phyloP scores from a whole-genome alignment of 2,113 vertebrate species.

The Collichthys lucidus region DNA sequence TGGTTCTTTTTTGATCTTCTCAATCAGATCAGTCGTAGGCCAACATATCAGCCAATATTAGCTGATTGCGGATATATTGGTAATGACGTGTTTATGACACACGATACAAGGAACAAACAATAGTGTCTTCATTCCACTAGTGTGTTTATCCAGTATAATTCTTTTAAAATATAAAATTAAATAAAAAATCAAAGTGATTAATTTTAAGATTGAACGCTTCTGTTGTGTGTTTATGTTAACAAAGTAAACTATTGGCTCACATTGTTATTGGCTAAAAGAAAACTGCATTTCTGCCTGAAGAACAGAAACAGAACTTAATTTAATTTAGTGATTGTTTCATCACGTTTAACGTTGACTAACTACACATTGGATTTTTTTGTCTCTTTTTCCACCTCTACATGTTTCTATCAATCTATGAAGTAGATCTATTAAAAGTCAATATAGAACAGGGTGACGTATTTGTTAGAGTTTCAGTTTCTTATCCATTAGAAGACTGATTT shows the following conservation, averaged over 20 bases:
- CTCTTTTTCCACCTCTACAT: not conserved
- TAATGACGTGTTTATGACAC: too few relatives aligned
- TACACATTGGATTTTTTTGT: too few relatives aligned
- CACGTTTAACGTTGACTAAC: too few relatives aligned
- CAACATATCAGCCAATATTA: not conserved
- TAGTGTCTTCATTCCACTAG: not conserved
- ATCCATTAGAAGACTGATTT: too few relatives aligned
- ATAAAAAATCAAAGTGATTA: not conserved
- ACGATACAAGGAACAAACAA: not conserved
- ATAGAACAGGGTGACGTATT: not conserved
- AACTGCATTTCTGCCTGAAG: too few relatives aligned
- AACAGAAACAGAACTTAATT: not conserved
- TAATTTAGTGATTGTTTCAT: not conserved
- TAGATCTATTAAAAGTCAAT: not conserved
- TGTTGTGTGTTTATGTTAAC: not conserved
- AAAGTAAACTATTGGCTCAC: not conserved
- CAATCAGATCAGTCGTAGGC: not conserved
- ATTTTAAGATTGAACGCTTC: not conserved
- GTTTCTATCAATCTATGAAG: not conserved
- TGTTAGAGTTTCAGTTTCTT: too few relatives aligned
- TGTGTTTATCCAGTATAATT: not conserved
- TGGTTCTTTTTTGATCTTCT: not conserved
- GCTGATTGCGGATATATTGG: not conserved
- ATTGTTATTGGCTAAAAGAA: not conserved
- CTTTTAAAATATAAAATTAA: not conserved